phyloP scores from a whole-genome alignment of 2,888 invertebrate genomes.

The Prostheceraeus crozeri region DNA sequence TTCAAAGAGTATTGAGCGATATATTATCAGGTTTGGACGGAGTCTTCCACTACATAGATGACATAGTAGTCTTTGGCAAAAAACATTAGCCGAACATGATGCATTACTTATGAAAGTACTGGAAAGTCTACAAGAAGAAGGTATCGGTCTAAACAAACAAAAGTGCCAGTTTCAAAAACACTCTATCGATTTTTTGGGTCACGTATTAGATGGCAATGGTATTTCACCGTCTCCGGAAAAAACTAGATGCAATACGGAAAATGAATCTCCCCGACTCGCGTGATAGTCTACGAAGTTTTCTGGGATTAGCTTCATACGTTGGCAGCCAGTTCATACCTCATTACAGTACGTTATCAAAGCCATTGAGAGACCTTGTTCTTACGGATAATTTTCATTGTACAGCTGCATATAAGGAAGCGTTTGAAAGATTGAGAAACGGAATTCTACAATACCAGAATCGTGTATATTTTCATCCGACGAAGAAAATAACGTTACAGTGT shows the following conservation, averaged over 20 bases:
- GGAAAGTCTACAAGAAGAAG: slow-evolving; percentile 25
- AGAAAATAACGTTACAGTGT: neutral
- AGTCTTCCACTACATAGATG: slow-evolving; percentile 3
- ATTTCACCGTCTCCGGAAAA: slow-evolving; percentile 14
- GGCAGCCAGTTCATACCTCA: slow-evolving; percentile 14
- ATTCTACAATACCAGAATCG: slow-evolving; percentile 3
- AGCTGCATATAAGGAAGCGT: slow-evolving; percentile 15
- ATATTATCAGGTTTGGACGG: slow-evolving; percentile 15
- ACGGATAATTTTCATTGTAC: slow-evolving; percentile 16
- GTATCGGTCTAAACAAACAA: slow-evolving; percentile 28
- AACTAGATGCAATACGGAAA: slow-evolving; percentile 20
- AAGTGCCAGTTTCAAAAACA: slow-evolving; percentile 22
- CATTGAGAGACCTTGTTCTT: slow-evolving; percentile 13
- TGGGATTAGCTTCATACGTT: slow-evolving; percentile 25
- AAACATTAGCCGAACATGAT: slow-evolving; percentile 22
- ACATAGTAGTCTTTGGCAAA: neutral
- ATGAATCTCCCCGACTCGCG: slow-evolving; percentile 2
- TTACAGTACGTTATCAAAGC: slow-evolving; percentile 26
- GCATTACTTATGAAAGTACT: no score
- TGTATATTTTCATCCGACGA: slow-evolving; percentile 11
- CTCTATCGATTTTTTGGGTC: slow-evolving; percentile 27
- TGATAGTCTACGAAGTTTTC: slow-evolving; percentile 13
- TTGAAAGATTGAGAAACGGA: slow-evolving; percentile 12
- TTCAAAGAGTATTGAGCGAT: slow-evolving; percentile 9
- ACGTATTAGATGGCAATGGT: slow-evolving; percentile 10